These are phyloP conservation scores for Xestia c-nigrum DNA, from an alignment of 2,888 invertebrate species.

Conservation along the genomic window DNA sequence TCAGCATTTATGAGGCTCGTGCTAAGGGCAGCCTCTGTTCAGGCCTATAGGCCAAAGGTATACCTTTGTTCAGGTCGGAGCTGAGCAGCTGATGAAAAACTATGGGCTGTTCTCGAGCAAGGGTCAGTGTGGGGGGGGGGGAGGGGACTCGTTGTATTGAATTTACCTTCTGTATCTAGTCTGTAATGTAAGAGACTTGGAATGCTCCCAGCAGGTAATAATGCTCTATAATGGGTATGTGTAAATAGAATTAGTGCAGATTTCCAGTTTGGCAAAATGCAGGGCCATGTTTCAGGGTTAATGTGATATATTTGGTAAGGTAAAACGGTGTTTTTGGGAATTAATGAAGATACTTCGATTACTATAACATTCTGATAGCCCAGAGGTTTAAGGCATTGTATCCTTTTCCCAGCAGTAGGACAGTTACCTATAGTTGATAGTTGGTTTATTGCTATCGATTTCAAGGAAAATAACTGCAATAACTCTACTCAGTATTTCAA, in stretches of 20 bases:
- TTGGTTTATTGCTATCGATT: neutral
- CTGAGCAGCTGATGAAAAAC: no score
- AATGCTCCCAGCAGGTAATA: slow-evolving; percentile 64
- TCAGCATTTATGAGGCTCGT: no score
- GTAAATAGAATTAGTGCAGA: slow-evolving; percentile 58
- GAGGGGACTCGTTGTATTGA: no score
- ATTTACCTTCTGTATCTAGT: neutral
- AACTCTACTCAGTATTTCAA: neutral
- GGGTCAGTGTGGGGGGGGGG: no score
- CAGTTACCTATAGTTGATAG: neutral
- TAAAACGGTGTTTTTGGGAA: neutral
- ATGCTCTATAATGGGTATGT: slow-evolving; percentile 38
- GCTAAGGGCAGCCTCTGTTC: no score
- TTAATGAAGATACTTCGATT: neutral
- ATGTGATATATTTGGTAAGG: slow-evolving; percentile 4
- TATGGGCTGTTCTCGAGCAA: no score
- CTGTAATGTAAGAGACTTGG: slow-evolving; percentile 47
- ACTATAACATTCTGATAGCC: neutral
- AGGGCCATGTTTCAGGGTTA: slow-evolving; percentile 20
- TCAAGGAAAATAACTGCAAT: slow-evolving; percentile 1
- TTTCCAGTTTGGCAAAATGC: slow-evolving; percentile 49
- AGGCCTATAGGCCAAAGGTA: no score
- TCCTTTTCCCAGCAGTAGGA: no score
- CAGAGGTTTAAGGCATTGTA: neutral
- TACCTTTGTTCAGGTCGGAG: no score